A percentile compares a stretch with the other conserved stretches of the same genome.
phyloP scores from a whole-genome alignment of 2,797 vertebrate genomes.

The Bovichtus variegatus region DNA sequence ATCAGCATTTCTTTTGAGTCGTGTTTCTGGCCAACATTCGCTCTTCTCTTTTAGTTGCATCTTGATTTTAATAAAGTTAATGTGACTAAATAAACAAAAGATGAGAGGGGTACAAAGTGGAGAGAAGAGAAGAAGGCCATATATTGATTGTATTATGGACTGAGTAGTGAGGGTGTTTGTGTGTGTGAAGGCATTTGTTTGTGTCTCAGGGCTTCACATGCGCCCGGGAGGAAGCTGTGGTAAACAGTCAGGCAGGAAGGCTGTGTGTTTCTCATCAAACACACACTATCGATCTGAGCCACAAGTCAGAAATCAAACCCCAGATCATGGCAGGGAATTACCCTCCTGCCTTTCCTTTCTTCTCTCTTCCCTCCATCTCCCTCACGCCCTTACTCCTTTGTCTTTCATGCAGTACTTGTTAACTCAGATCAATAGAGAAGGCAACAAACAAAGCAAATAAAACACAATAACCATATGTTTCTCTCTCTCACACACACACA shows the following conservation, averaged over 20 bases:
- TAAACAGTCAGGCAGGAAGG: constrained; percentile 36
- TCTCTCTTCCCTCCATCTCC: constrained; percentile 71
- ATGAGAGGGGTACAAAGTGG: neutral
- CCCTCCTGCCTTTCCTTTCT: constrained; percentile 71
- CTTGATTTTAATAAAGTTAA: neutral
- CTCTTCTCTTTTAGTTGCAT: neutral
- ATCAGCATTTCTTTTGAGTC: neutral
- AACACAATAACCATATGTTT: constrained; percentile 10
- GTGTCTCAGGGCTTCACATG: constrained; percentile 20
- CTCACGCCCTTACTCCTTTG: constrained; percentile 26
- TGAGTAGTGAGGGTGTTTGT: neutral
- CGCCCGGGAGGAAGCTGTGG: constrained; percentile 18
- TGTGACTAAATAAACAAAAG: neutral
- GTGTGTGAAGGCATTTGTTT: constrained; percentile 19
- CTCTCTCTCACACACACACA: constrained; percentile 1
- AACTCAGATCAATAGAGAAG: constrained; percentile 32
- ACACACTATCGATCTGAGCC: constrained; percentile 60
- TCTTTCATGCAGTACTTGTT: constrained; percentile 43
- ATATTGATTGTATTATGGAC: neutral
- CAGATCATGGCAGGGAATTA: constrained; percentile 77
- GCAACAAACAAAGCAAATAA: constrained; percentile 34
- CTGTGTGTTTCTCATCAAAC: constrained; percentile 51
- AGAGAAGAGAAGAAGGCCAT: neutral
- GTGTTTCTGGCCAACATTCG: neutral
- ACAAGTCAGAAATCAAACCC: constrained; percentile 63